Percentiles rank a stretch among this genome's conserved stretches.
Conservation (phyloP, 2,888 invertebrate species). For the Alentia gelatinosa region DNA sequence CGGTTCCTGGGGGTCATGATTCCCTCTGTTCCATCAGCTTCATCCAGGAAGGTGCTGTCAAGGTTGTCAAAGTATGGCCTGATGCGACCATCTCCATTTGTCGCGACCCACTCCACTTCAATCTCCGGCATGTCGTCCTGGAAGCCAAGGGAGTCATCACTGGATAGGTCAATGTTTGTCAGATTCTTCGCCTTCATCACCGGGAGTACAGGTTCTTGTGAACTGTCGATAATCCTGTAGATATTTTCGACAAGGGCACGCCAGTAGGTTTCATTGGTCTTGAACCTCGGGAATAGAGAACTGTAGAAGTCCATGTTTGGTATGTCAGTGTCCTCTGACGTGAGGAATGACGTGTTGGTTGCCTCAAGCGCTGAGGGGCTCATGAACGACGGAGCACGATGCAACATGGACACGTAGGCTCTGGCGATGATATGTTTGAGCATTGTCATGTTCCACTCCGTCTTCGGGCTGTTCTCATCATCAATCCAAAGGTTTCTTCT, state of each 20-base stretch:
- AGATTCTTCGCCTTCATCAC: slow-evolving; percentile 45
- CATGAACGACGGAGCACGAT: background rate
- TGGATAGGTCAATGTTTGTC: slow-evolving; percentile 17
- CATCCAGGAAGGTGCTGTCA: slow-evolving; percentile 60
- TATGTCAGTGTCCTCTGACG: slow-evolving; percentile 59
- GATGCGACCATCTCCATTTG: slow-evolving; percentile 54
- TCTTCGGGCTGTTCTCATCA: slow-evolving; percentile 64
- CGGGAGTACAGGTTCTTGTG: slow-evolving; percentile 63
- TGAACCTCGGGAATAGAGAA: slow-evolving; percentile 62
- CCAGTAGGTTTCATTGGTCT: slow-evolving; percentile 59
- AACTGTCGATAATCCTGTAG: slow-evolving; percentile 63
- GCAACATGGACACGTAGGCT: slow-evolving; percentile 67
- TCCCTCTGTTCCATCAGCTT: background rate
- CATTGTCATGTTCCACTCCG: slow-evolving; percentile 73
- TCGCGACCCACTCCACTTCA: slow-evolving; percentile 65
- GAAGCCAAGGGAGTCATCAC: slow-evolving; percentile 28
- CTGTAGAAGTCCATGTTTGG: slow-evolving; percentile 64
- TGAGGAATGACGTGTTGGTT: slow-evolving; percentile 56
- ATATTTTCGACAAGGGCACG: slow-evolving; percentile 56
- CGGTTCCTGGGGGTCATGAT: slow-evolving; percentile 45
- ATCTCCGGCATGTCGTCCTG: slow-evolving; percentile 46
- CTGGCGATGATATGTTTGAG: slow-evolving; percentile 69
- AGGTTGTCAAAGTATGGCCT: slow-evolving; percentile 64
- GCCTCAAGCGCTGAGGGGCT: background rate
- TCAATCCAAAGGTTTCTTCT: slow-evolving; percentile 70